These are phyloP conservation scores for Ips typographus DNA, from an alignment of 1,140 invertebrate genomes.

Conservation along the genomic window DNA sequence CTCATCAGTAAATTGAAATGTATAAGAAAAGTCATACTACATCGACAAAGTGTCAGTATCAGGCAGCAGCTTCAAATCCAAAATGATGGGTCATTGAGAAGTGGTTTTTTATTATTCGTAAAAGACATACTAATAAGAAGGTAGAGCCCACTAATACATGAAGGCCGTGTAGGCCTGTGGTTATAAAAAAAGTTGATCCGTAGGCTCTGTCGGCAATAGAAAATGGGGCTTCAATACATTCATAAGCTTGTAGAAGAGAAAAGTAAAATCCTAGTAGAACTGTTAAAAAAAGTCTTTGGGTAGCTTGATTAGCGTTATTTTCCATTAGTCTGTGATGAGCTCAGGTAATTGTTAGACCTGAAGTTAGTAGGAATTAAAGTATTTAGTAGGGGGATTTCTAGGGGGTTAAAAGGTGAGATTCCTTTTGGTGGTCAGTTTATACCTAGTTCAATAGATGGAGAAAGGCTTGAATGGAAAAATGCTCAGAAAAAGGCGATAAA, in stretches of 20 bases:
- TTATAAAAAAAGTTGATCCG: constrained; percentile 69
- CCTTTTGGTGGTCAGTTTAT: constrained; percentile 58
- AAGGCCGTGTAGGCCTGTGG: constrained; percentile 71
- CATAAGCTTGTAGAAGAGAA: constrained; percentile 54
- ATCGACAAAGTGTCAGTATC: constrained; percentile 78
- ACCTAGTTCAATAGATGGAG: constrained; percentile 63
- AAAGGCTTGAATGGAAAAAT: constrained; percentile 65
- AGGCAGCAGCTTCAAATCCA: constrained; percentile 68
- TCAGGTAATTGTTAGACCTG: constrained; percentile 60
- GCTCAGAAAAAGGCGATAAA: constrained; percentile 65
- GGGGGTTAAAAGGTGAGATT: constrained; percentile 62
- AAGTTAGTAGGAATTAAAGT: constrained; percentile 61
- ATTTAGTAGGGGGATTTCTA: constrained; percentile 64
- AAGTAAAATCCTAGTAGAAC: constrained; percentile 54
- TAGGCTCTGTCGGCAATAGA: constrained; percentile 62
- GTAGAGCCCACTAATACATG: constrained; percentile 70
- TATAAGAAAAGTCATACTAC: constrained; percentile 72
- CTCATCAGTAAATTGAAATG: constrained; percentile 69
- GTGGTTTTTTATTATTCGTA: constrained; percentile 57
- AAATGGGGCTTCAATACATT: constrained; percentile 58
- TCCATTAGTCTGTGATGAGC: constrained; percentile 59
- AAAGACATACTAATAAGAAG: constrained; percentile 61
- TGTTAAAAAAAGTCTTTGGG: constrained; percentile 56
- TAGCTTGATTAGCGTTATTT: constrained; percentile 53
- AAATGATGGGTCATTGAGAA: constrained; percentile 65